Percentiles rank a stretch among this genome's conserved stretches.
Evolutionary conservation across 2,113 vertebrate genomes (phyloP).

Genomic region (Nycticebus coucang): DNA sequence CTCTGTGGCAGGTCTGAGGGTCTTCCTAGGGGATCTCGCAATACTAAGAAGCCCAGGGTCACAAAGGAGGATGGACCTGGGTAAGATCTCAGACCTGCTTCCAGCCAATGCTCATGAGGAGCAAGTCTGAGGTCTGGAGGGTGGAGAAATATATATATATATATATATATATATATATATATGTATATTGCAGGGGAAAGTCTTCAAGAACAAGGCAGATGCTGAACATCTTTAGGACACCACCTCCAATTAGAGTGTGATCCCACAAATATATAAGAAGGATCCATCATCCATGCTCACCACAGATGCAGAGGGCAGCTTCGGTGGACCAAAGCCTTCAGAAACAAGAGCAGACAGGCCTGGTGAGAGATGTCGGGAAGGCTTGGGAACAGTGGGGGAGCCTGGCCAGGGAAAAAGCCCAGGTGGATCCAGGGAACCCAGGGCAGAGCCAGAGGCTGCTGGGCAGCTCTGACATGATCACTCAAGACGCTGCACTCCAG

Average conservation of each 20-base stretch:
- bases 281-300: background rate
- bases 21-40: background rate
- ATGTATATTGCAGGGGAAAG: background rate
- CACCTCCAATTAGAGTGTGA: background rate
- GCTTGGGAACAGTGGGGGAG: fast-evolving
- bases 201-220: background rate
- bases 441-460: background rate
- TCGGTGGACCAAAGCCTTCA: background rate
- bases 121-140: background rate
- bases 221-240: background rate
- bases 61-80: background rate
- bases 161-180: background rate
- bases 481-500: background rate
- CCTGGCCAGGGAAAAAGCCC: background rate
- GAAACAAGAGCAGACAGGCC: background rate
- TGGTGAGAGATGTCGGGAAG: background rate
- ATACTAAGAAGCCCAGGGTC: background rate
- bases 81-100: background rate
- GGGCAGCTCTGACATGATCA: background rate
- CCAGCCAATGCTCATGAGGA: background rate
- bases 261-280: background rate
- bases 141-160: background rate
- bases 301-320: background rate
- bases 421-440: background rate
- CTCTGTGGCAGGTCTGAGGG: background rate